Evolutionary conservation across 1,140 invertebrate genomes (phyloP).

Genomic region (Drosophila nasuta): DNA sequence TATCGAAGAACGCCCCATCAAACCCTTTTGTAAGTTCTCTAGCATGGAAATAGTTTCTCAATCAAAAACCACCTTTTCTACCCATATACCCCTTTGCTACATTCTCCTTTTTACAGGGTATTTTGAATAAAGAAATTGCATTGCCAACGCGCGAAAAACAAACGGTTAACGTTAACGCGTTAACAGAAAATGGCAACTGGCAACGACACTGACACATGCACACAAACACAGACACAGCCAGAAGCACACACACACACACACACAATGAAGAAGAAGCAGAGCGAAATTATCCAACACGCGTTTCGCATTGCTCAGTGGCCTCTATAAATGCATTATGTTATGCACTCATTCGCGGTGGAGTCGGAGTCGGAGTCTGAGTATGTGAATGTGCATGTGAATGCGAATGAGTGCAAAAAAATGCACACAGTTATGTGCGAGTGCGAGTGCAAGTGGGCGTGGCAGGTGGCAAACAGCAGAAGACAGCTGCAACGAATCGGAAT

Average conservation of each 20-base stretch:
- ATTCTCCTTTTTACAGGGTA: conserved; percentile 6
- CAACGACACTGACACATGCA: conserved; percentile 35
- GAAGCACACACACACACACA: background rate
- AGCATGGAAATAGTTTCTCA: no score
- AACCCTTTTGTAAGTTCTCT: no score
- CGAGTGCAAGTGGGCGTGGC: background rate
- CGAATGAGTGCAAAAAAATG: conserved; percentile 28
- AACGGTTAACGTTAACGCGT: conserved; percentile 63
- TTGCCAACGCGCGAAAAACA: conserved; percentile 60
- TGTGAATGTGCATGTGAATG: conserved; percentile 14
- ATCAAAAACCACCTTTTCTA: no score
- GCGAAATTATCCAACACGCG: conserved; percentile 64
- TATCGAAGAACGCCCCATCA: no score
- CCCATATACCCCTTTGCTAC: background rate
- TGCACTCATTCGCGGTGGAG: conserved; percentile 59
- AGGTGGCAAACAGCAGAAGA: background rate
- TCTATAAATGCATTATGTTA: conserved; percentile 76
- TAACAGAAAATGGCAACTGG: conserved; percentile 61
- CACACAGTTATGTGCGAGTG: conserved; percentile 35
- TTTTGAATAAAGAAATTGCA: conserved; percentile 44
- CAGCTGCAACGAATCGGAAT: conserved; percentile 1
- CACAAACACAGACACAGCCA: no score
- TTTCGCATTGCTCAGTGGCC: conserved; percentile 64
- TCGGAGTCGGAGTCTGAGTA: background rate
- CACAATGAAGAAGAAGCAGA: background rate